phyloP scores from a whole-genome alignment of 1,140 invertebrate genomes.

The Ditylenchus dipsaci region DNA sequence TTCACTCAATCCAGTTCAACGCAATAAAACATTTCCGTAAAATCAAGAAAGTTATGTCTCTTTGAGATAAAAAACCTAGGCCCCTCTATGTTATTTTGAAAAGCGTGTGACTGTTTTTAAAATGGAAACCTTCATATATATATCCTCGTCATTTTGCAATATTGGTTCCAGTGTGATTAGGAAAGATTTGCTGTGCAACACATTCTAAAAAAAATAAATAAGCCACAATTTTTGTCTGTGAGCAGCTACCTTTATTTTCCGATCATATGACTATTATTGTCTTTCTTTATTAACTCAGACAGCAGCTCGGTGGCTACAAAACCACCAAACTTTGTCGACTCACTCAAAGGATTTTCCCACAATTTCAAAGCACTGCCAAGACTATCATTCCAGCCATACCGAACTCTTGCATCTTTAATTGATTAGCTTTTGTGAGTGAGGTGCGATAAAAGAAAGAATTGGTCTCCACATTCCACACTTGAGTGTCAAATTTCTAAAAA shows the following conservation, averaged over 20 bases:
- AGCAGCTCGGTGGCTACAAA: slow-evolving; percentile 49
- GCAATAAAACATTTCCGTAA: too few relatives aligned
- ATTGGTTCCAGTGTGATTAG: neutral
- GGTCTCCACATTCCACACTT: slow-evolving; percentile 52
- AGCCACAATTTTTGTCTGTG: neutral
- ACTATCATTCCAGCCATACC: slow-evolving; percentile 29
- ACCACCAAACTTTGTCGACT: slow-evolving; percentile 38
- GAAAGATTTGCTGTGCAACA: neutral
- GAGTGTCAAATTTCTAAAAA: slow-evolving; percentile 31
- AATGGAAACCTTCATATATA: too few relatives aligned
- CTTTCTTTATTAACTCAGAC: neutral
- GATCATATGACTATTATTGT: neutral
- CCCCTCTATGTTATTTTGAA: too few relatives aligned
- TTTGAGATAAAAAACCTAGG: too few relatives aligned
- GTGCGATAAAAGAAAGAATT: slow-evolving; percentile 48
- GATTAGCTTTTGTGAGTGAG: slow-evolving; percentile 50
- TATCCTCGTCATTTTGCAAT: too few relatives aligned
- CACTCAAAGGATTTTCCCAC: slow-evolving; percentile 21
- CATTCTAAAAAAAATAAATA: neutral
- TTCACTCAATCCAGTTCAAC: too few relatives aligned
- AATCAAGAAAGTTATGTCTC: too few relatives aligned
- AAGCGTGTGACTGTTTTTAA: too few relatives aligned
- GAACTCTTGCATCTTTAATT: slow-evolving; percentile 30
- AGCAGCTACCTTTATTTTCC: neutral
- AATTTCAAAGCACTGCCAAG: slow-evolving; percentile 39